These are phyloP conservation scores for Coregonus ussuriensis DNA, from an alignment of 2,797 vertebrate species.

Conservation along the genomic window DNA sequence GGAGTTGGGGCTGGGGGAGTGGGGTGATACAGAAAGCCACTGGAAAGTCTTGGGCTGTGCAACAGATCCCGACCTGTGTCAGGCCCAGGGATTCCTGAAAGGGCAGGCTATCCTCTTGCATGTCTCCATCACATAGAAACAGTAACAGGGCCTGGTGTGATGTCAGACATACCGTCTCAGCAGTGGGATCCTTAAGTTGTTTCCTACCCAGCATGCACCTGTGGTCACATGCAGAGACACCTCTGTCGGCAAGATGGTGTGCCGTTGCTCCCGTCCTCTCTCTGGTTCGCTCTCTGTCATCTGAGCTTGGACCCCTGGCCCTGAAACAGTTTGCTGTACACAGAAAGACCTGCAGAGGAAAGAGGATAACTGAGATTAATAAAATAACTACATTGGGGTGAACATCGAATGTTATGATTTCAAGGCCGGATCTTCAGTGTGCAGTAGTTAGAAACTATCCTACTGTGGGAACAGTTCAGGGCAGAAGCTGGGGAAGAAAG, in stretches of 20 bases:
- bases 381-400: neutral
- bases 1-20: slow-evolving; percentile 17
- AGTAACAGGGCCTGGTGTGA: slow-evolving; percentile 62
- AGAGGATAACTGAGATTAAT: slow-evolving; percentile 19
- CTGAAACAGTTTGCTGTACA: slow-evolving; percentile 68
- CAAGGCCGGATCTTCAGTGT: neutral
- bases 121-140: slow-evolving; percentile 59
- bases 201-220: slow-evolving; percentile 29
- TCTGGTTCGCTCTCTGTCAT: slow-evolving; percentile 67
- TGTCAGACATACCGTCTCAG: slow-evolving; percentile 59
- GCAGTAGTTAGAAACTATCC: neutral
- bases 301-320: slow-evolving; percentile 62
- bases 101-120: slow-evolving; percentile 57
- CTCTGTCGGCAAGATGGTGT: slow-evolving; percentile 52
- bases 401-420: neutral
- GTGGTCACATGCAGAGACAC: slow-evolving; percentile 71
- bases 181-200: slow-evolving; percentile 25
- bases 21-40: slow-evolving; percentile 52
- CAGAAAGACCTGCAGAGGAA: slow-evolving; percentile 63
- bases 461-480: neutral
- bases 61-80: slow-evolving; percentile 72
- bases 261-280: slow-evolving; percentile 42
- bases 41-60: slow-evolving; percentile 61
- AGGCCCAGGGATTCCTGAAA: slow-evolving; percentile 68
- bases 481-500: neutral